Conservation (phyloP, 2,113 vertebrate species). For the Notothenia coriiceps region DNA sequence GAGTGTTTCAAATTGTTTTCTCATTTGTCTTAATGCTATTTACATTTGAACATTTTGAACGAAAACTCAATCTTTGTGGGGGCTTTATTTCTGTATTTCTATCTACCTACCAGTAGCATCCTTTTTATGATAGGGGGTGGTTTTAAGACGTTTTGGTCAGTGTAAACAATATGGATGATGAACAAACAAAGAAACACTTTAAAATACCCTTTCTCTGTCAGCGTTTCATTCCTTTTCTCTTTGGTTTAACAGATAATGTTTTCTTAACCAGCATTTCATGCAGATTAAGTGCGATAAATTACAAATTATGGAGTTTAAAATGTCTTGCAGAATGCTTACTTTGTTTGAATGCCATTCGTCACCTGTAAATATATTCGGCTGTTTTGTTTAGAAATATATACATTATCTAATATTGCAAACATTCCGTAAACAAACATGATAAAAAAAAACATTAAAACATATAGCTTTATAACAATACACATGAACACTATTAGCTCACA, state of each 20-base stretch:
- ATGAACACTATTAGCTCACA: slow-evolving; percentile 72
- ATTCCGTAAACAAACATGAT: slow-evolving; percentile 49
- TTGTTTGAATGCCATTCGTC: slow-evolving; percentile 46
- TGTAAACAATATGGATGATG: slow-evolving; percentile 33
- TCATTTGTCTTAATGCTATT: slow-evolving; percentile 12
- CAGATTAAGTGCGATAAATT: slow-evolving; percentile 28
- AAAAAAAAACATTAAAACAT: slow-evolving; percentile 43
- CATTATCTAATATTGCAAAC: slow-evolving; percentile 62
- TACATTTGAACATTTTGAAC: slow-evolving; percentile 2
- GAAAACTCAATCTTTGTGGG: not conserved
- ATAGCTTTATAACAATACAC: slow-evolving; percentile 60
- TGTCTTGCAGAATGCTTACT: slow-evolving; percentile 13
- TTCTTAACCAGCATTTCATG: slow-evolving; percentile 25
- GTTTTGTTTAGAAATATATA: slow-evolving; percentile 59
- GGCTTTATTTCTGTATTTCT: not conserved
- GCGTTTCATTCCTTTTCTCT: slow-evolving; percentile 37
- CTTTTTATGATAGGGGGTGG: not conserved
- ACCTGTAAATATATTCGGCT: slow-evolving; percentile 47
- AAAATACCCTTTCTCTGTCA: slow-evolving; percentile 18
- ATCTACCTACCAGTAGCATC: not conserved
- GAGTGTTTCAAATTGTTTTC: slow-evolving; percentile 2
- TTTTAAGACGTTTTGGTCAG: slow-evolving; percentile 40
- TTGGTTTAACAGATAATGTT: slow-evolving; percentile 46
- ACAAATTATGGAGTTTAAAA: slow-evolving; percentile 27
- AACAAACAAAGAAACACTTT: slow-evolving; percentile 10